Evolutionary conservation across 2,797 vertebrate species (phyloP).

Genomic region (Darevskia nairensis): DNA sequence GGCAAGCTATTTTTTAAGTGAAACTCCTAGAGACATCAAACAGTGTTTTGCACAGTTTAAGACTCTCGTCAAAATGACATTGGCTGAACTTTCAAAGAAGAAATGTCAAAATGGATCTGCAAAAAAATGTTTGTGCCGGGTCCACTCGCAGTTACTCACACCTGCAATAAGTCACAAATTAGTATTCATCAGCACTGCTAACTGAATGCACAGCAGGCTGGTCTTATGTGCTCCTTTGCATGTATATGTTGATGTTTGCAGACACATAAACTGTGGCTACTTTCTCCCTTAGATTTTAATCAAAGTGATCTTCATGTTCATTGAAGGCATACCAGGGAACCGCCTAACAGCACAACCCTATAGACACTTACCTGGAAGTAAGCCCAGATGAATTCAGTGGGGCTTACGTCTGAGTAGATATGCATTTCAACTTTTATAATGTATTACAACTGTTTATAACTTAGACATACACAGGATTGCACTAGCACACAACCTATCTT

Average conservation of each 20-base stretch:
- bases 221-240: slow-evolving; percentile 2
- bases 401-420: neutral
- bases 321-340: neutral
- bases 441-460: neutral
- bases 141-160: slow-evolving; percentile 2
- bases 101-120: neutral
- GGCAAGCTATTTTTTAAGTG: neutral
- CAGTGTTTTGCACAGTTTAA: neutral
- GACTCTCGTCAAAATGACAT: neutral
- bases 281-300: slow-evolving; percentile 20
- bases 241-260: neutral
- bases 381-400: neutral
- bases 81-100: slow-evolving; percentile 43
- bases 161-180: neutral
- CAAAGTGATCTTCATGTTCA: neutral
- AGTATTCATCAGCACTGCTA: slow-evolving; percentile 9
- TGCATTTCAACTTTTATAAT: neutral
- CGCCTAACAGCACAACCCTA: neutral
- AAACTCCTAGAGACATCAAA: slow-evolving; percentile 30
- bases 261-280: slow-evolving; percentile 1
- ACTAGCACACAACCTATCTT: neutral
- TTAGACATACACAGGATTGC: neutral
- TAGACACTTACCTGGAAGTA: neutral
- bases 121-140: neutral
- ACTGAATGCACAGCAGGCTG: neutral